Evolutionary conservation across 2,888 invertebrate species (phyloP).

Genomic region (Philaethria dido): DNA sequence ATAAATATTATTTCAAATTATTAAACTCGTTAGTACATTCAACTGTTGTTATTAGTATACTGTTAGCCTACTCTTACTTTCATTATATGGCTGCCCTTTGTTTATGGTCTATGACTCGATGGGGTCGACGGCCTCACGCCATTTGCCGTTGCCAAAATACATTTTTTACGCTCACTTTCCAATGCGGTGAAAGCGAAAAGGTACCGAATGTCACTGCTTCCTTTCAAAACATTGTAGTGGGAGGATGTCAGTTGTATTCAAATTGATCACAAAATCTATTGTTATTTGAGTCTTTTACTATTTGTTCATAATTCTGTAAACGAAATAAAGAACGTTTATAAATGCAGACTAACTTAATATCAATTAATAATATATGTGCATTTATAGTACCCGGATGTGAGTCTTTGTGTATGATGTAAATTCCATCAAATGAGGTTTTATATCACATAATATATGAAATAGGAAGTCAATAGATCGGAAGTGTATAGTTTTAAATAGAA

Average conservation of each 20-base stretch:
- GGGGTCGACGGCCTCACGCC: conserved; percentile 75
- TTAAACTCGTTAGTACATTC: neutral
- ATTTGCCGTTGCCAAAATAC: conserved; percentile 80
- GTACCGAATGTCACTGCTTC: conserved; percentile 81
- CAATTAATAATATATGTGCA: neutral
- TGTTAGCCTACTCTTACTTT: conserved; percentile 71
- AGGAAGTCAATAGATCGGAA: conserved; percentile 78
- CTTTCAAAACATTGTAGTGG: conserved; percentile 79
- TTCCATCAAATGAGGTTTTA: conserved; percentile 24
- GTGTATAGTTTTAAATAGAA: conserved; percentile 73
- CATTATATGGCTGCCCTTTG: conserved; percentile 75
- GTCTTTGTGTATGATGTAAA: neutral
- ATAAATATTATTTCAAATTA: too few species aligned
- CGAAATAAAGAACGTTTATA: neutral
- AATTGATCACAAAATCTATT: conserved; percentile 62
- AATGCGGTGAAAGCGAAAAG: conserved; percentile 83
- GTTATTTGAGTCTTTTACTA: conserved; percentile 46
- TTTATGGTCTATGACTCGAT: conserved; percentile 70
- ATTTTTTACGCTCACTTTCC: conserved; percentile 84
- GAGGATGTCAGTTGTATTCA: conserved; percentile 67
- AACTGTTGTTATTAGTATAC: neutral
- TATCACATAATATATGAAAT: conserved; percentile 51
- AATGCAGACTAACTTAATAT: neutral
- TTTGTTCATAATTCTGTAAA: neutral
- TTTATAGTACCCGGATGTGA: conserved; percentile 11